These are phyloP conservation scores for Bufo gargarizans DNA, from an alignment of 2,113 vertebrate species.

Conservation along the genomic window DNA sequence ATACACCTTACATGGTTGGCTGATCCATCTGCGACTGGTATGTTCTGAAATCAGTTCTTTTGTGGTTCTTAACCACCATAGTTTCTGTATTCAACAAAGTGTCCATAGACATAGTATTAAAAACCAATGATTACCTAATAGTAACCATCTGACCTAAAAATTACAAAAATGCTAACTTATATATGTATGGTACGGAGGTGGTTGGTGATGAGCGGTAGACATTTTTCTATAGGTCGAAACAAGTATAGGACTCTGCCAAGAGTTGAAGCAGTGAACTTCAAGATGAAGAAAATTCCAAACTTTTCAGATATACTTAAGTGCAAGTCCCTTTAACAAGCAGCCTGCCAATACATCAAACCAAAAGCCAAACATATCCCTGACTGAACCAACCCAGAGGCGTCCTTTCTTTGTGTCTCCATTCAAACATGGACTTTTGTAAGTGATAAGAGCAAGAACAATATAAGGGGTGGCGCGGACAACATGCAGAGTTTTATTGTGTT, in stretches of 20 bases:
- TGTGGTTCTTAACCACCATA: too few relatives aligned
- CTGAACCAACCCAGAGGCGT: neutral
- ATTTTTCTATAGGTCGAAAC: neutral
- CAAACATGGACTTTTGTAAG: neutral
- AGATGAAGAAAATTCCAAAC: neutral
- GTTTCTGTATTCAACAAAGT: too few relatives aligned
- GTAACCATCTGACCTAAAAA: neutral
- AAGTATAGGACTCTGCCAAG: neutral
- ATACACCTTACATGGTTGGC: too few relatives aligned
- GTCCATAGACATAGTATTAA: too few relatives aligned
- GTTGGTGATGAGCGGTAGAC: neutral
- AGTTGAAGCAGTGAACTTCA: too few relatives aligned
- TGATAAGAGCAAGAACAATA: neutral
- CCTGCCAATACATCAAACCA: neutral
- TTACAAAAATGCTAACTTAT: neutral
- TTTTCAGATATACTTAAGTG: neutral
- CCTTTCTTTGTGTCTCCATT: neutral
- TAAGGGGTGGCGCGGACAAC: neutral
- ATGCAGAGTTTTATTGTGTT: conserved; percentile 4
- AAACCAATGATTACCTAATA: neutral
- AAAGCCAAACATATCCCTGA: neutral
- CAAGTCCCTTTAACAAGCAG: neutral
- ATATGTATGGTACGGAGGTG: neutral
- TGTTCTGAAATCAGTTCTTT: too few relatives aligned
- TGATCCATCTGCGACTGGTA: too few relatives aligned